Evolutionary conservation across 1,140 invertebrate species (phyloP).

Genomic region (Anthonomus grandis): DNA sequence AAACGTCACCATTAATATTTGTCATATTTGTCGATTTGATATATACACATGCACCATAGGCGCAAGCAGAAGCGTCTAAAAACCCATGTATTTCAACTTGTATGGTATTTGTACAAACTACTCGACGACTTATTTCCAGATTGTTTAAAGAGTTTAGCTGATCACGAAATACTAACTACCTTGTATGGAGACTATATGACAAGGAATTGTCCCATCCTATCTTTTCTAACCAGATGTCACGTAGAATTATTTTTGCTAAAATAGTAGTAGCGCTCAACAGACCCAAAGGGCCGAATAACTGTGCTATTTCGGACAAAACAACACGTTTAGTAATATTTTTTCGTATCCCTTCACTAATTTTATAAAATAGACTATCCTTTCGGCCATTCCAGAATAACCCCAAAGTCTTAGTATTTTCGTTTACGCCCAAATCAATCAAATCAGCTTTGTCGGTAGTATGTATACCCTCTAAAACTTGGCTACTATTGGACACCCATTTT

Average conservation of each 20-base stretch:
- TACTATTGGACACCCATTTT: constrained; percentile 46
- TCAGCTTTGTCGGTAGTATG: not conserved
- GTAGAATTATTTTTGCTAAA: constrained; percentile 27
- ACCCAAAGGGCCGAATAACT: constrained; percentile 30
- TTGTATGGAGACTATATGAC: not conserved
- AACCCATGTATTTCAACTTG: constrained; percentile 44
- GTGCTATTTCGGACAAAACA: constrained; percentile 22
- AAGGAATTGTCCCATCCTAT: constrained; percentile 26
- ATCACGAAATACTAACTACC: constrained; percentile 1
- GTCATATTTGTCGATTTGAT: constrained; percentile 19
- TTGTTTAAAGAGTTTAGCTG: constrained; percentile 2
- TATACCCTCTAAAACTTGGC: not conserved
- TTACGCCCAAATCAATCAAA: not conserved
- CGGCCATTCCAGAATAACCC: not conserved
- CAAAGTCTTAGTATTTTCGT: not conserved
- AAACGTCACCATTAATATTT: constrained; percentile 19
- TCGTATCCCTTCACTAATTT: not conserved
- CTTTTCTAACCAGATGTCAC: constrained; percentile 24
- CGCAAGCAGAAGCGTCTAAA: constrained; percentile 44
- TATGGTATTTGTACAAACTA: constrained; percentile 9
- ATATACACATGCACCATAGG: constrained; percentile 48
- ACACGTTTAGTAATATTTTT: constrained; percentile 21
- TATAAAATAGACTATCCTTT: not conserved
- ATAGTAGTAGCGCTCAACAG: no score
- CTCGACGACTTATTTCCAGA: not conserved